Evolutionary conservation across 2,888 invertebrate species (phyloP).

Genomic region (Hirtodrosophila trivittata): DNA sequence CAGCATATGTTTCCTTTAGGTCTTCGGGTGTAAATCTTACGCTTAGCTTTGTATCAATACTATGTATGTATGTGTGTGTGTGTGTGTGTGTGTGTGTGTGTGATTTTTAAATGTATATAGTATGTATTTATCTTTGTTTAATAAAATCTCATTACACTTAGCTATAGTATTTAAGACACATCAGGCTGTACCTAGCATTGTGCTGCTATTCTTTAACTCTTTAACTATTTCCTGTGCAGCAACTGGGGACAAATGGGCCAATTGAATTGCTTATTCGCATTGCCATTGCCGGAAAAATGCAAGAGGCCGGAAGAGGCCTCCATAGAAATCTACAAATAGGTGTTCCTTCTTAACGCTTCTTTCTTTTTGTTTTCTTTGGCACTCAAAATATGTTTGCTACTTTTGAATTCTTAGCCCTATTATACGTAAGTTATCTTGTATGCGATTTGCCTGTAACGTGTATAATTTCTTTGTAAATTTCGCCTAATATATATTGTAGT

Average conservation of each 20-base stretch:
- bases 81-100: too few species aligned
- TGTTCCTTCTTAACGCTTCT: constrained; percentile 11
- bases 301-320: constrained; percentile 20
- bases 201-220: constrained; percentile 56
- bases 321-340: constrained; percentile 67
- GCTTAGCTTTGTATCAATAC: too few species aligned
- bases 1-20: constrained; percentile 30
- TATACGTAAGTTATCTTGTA: constrained; percentile 2
- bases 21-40: constrained; percentile 51
- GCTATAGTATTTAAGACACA: constrained; percentile 84
- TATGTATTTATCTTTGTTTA: too few species aligned
- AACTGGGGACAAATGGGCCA: not conserved
- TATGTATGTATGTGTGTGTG: too few species aligned
- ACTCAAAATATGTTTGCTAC: constrained; percentile 45
- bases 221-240: constrained; percentile 29
- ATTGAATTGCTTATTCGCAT: not conserved
- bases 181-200: constrained; percentile 82
- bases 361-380: constrained; percentile 36
- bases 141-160: constrained; percentile 77
- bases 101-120: too few species aligned
- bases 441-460: not conserved
- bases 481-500: too few species aligned
- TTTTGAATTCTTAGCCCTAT: constrained; percentile 11
- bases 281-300: not conserved
- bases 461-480: too few species aligned